Evolutionary conservation across 2,797 vertebrate genomes (phyloP), one percentile per base, ranked within the genome.

Genomic region (Chelonia mydas): DNA sequence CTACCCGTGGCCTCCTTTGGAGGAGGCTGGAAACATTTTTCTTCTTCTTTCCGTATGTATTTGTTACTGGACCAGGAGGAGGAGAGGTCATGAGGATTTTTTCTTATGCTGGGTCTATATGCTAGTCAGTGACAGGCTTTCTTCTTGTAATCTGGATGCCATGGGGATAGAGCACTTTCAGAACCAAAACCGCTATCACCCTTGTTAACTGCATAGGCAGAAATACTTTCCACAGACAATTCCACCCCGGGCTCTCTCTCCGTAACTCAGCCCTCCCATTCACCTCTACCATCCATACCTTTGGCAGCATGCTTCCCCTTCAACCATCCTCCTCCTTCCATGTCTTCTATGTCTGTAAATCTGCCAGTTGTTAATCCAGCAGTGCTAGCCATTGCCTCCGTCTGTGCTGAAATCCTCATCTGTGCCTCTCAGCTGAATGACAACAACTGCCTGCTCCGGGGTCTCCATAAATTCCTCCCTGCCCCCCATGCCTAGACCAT

Each of bases 231-330:
- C 25, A 49, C 57, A 86, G 89, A 0, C 81, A 61, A 10, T 21
- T 88, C 90, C 0, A 78, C 51, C 83, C 88, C 79, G 65, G 11
- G 7, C 6, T 86, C 51, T 68, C 90, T 50, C 13, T 53, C 25
- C 72, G 25, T 27, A 49, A 49, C n/a, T 3, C 37, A 28, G 61
- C 7, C 6, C 88, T 49, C 87, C n/a, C 92, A 90, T 91, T 61
- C 77, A 82, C 55, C 47, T 82, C 11, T 6, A 41, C n/a, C 57
- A 0, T 0, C 16, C 65, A 84, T 68, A 41, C 74, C 12, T 47
- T 12, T 76, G 72, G 41, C 72, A 27, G 25, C 23, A 47, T 27
- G 25, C 12, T 47, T 47, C 12, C 17, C 23, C 41, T 76, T 74
- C 16, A 65, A 7, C 61, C 61, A n/a, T 61, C 28, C 7, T 68